Evolutionary conservation across 2,888 invertebrate species (phyloP), one percentile per base, ranked within the genome.

Genomic region (Eupithecia tripunctaria): DNA sequence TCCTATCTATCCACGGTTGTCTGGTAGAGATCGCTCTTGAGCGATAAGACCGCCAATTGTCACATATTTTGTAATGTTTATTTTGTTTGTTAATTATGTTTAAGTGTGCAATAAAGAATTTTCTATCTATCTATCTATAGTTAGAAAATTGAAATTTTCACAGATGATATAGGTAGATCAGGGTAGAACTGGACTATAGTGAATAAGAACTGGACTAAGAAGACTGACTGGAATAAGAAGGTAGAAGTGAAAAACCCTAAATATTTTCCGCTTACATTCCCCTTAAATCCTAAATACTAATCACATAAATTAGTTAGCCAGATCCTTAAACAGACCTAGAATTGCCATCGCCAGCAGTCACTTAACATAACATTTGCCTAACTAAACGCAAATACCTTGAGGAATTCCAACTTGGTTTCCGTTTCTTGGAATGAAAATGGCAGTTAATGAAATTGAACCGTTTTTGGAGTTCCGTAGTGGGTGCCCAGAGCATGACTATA

Each of bases 381-480:
- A 56, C 56, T 56, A 56, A 56, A 56, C 25, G 60, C 60, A 29
- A 60, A 60, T 29, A 60, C 60, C 5, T 29, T 29, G 15, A 60
- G 32, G 74, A 70, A 78, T 77, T 75, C 71, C 56, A 56, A 72
- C 60, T 74, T 51, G 64, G 62, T 76, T 78, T 76, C 77, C 76
- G 76, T 70, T 72, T 60, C 47, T 71, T 66, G 29, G 51, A 72
- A 43, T 14, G n/a, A 62, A 29, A 18, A 32, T 62, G 32, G n/a
- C 12, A 32, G n/a, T 3, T 29, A n/a, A 32, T 51, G 51, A 25
- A 56, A 56, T 5, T 56, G 3, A 63, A 29, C 62, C 21, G 18
- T 32, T 32, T 63, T 63, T 32, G 62, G 62, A 63, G 32, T 32
- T 63, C 62, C 36, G 62, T 63, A 18, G 62, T 32, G n/a, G 12